Percentiles rank a stretch among this genome's conserved stretches.
These are phyloP conservation scores for Hydropsyche tenuis DNA, from an alignment of 1,140 invertebrate genomes.

Conservation along the genomic window DNA sequence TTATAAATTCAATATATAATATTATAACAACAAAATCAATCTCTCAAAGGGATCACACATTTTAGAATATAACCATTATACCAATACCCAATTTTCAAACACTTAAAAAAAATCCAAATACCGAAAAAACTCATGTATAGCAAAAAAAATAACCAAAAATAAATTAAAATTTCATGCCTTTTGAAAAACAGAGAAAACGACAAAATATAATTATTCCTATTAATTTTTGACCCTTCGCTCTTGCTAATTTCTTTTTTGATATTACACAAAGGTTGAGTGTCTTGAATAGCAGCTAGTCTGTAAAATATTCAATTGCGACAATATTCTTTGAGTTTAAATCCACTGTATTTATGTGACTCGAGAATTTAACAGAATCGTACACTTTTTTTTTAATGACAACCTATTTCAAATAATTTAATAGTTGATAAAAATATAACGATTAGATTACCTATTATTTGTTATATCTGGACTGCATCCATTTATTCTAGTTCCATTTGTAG, in stretches of 20 bases:
- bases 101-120: background rate
- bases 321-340: too few species aligned
- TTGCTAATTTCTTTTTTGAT: background rate
- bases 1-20: background rate
- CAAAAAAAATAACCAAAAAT: constrained; percentile 6
- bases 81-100: background rate
- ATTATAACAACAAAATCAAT: background rate
- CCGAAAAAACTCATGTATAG: background rate
- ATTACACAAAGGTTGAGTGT: background rate
- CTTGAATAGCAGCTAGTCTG: constrained; percentile 8
- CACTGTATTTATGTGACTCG: too few species aligned
- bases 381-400: too few species aligned
- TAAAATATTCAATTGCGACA: background rate
- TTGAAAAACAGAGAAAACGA: background rate
- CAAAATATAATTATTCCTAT: background rate
- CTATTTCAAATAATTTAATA: too few species aligned
- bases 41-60: background rate
- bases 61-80: too few species aligned
- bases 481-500: constrained; percentile 51
- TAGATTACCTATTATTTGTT: background rate
- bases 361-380: too few species aligned
- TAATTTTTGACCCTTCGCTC: constrained; percentile 3
- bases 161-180: constrained; percentile 1
- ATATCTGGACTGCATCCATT: constrained; percentile 50
- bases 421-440: too few species aligned